phyloP scores from a whole-genome alignment of 2,797 vertebrate genomes.

The Pempheris klunzingeri region DNA sequence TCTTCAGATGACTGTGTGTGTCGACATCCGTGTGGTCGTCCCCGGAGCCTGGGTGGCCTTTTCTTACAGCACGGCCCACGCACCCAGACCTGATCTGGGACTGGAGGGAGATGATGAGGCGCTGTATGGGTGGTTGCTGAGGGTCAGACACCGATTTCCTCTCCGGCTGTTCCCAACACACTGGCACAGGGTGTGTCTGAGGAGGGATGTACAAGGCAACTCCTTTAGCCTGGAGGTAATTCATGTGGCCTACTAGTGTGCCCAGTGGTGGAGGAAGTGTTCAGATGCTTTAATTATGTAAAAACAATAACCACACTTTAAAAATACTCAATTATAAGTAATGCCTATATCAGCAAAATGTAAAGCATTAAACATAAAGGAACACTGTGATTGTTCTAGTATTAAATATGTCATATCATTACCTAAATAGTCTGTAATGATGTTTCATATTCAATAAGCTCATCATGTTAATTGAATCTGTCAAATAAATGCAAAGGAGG shows the following conservation, averaged over 20 bases:
- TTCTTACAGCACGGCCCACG: constrained; percentile 74
- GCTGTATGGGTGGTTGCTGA: constrained; percentile 83
- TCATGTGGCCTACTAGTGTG: neutral
- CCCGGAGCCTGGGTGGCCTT: constrained; percentile 84
- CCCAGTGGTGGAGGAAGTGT: neutral
- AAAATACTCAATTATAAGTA: neutral
- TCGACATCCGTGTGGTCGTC: constrained; percentile 77
- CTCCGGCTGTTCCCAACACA: constrained; percentile 44
- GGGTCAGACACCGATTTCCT: constrained; percentile 79
- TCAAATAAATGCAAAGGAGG: neutral
- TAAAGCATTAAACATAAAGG: neutral
- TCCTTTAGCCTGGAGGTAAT: constrained; percentile 82
- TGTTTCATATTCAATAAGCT: no score
- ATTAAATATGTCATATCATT: neutral
- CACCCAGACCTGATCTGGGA: constrained; percentile 74
- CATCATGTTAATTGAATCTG: no score
- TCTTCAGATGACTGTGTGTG: constrained; percentile 80
- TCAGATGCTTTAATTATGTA: neutral
- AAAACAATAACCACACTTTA: neutral
- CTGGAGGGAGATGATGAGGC: constrained; percentile 79
- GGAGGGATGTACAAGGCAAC: constrained; percentile 57
- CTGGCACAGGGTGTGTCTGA: constrained; percentile 85
- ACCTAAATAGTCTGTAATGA: no score
- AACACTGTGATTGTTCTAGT: neutral
- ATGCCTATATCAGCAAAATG: neutral